Evolutionary conservation across 2,888 invertebrate species (phyloP).

Genomic region (Seira musarum): DNA sequence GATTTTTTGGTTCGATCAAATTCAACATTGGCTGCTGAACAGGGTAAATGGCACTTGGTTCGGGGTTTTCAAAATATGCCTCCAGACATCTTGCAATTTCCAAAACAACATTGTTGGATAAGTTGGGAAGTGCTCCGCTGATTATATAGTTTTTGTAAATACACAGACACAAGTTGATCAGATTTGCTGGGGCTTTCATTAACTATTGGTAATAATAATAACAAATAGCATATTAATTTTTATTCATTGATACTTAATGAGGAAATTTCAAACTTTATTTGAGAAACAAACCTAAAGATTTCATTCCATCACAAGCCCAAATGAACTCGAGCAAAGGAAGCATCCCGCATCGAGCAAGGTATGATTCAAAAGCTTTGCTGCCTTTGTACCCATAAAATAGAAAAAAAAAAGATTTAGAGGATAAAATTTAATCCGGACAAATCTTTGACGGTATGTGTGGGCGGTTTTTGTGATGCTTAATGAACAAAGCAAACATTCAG

Average conservation of each 20-base stretch:
- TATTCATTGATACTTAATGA: no score
- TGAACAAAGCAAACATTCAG: neutral
- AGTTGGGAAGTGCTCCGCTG: slow-evolving; percentile 25
- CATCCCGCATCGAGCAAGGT: slow-evolving; percentile 19
- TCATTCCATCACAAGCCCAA: slow-evolving; percentile 53
- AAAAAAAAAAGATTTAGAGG: neutral
- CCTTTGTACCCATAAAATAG: slow-evolving; percentile 24
- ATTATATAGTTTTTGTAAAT: slow-evolving; percentile 48
- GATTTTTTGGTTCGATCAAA: neutral
- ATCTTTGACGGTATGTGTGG: neutral
- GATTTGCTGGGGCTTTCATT: slow-evolving; percentile 26
- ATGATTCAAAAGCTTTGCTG: slow-evolving; percentile 40
- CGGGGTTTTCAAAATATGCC: slow-evolving; percentile 35
- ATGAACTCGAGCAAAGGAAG: slow-evolving; percentile 39
- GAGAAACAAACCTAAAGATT: slow-evolving; percentile 29
- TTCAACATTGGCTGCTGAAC: neutral
- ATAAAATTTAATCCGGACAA: neutral
- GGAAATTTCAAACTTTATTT: neutral
- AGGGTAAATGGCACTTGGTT: slow-evolving; percentile 28
- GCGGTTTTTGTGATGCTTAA: slow-evolving; percentile 2
- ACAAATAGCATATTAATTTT: no score
- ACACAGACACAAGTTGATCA: slow-evolving; percentile 38
- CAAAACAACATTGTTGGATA: slow-evolving; percentile 36
- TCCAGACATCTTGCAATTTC: slow-evolving; percentile 32
- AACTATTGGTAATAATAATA: slow-evolving; percentile 16